Evolutionary conservation across 2,888 invertebrate species (phyloP), one percentile per base, ranked within the genome.

Genomic region (Eupithecia centaureata): DNA sequence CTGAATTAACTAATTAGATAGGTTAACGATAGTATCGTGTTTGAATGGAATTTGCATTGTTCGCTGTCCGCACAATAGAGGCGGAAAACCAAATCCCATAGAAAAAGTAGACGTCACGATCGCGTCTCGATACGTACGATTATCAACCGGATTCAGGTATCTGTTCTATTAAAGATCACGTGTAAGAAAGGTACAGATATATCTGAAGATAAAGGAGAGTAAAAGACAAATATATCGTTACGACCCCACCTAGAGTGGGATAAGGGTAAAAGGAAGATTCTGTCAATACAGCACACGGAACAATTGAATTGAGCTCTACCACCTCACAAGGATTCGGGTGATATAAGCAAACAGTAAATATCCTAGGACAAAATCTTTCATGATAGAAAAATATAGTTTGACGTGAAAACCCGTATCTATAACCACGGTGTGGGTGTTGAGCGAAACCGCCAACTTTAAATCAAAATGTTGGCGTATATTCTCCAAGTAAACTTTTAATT

Each of bases 401-500:
- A 73, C 73, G 79, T 77, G 77, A 81, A 82, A 82, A 79, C 77
- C 72, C 65, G 71, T 69, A 61, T 73, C 68, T 68, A 63, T 35
- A 59, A 38, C 32, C 57, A 62, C 61, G 61, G 52, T 65, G 72
- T 76, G 79, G 79, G 82, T 80, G 84, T 80, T 78, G 80, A 79
- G 72, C 77, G 76, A 73, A 83, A 82, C 85, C 85, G 78, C 85
- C 78, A 90, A 91, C 86, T 91, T 88, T 90, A 88, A 89, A 91
- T 91, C 89, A 89, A 88, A 91, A 89, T 86, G 86, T 88, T 87
- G 79, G 84, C 86, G 84, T 86, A 87, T 88, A 88, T 87, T 82
- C 86, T 82, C 85, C 78, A 79, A 83, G 81, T 80, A 82, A 91
- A 92, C 90, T 91, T 92, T 92, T 92, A 91, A 92, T 92, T 92